Base-by-base conservation (phyloP, 1,140 invertebrate species). In the Mylabris phalerata region DNA sequence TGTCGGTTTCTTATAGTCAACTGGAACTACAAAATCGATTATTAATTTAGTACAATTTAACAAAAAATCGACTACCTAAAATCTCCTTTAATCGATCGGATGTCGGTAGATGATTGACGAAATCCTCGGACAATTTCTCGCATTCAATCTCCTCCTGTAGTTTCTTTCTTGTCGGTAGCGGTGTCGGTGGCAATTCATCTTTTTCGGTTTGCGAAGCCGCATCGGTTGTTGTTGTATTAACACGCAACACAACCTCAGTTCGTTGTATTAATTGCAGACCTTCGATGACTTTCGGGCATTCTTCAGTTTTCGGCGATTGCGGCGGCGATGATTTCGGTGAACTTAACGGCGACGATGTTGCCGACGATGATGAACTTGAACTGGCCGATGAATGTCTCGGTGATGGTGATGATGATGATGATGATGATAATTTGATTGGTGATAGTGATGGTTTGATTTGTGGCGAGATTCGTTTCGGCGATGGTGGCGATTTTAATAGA, bases 61-160 rank as follows among this genome's bases (percentile, higher is more conserved):
- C 4, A 19, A 50, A 0, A 67, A 54, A 76, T 80, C 4, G 2
- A 32, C 32, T 69, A 86, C 85, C 82, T 64, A 90, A 74, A 62
- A 90, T 80, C 47, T 82, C 80, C 65, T 85, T 82, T 48, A 90
- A 79, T 69, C 84, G 85, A 62, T 88, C 84, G 32, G 82, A 79
- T 10, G 84, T 81, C 32, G 80, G 78, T 51, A 91, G 75, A 56
- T 87, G 83, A 71, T 81, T 84, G 27, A 84, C 84, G 45, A 92
- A 78, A 68, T 90, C 86, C 60, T 84, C 72, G 19, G 86, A 87
- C 50, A 90, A 77, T 63, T 84, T 78, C 65, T 92, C 89, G 75
- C 87, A 91, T 61, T 91, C 89, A 55, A 90, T 80, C 73, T 92
- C 90, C 68, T 91, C 89, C 48, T 84, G 80, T 10, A 85, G 75